phyloP scores from a whole-genome alignment of 2,797 vertebrate genomes.

The Neosilurus hyrtlii region DNA sequence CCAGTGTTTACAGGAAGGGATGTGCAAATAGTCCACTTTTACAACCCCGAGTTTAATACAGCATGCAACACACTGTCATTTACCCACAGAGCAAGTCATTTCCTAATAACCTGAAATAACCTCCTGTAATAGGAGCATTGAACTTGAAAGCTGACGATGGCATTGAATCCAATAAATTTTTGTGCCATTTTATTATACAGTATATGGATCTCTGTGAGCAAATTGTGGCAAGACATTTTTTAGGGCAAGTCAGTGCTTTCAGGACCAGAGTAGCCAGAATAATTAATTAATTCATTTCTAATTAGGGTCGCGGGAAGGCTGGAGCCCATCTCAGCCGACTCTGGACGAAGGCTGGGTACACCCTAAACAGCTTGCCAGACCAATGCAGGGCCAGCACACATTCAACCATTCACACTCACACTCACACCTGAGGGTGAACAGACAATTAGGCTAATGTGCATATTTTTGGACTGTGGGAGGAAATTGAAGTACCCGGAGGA shows the following conservation, averaged over 20 bases:
- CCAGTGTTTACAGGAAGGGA: conserved; percentile 60
- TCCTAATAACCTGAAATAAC: neutral
- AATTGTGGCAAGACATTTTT: neutral
- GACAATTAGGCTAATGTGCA: too few relatives aligned
- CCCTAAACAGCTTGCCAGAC: too few relatives aligned
- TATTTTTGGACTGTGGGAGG: too few relatives aligned
- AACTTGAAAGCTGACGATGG: neutral
- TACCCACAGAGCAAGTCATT: neutral
- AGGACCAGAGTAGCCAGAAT: too few relatives aligned
- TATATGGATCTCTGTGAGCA: neutral
- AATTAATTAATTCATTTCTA: too few relatives aligned
- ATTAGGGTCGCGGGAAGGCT: too few relatives aligned
- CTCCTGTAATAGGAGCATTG: neutral
- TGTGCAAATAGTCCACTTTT: conserved; percentile 43
- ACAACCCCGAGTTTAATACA: neutral
- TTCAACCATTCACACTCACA: too few relatives aligned
- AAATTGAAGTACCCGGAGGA: too few relatives aligned
- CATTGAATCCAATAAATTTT: neutral
- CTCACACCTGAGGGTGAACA: too few relatives aligned
- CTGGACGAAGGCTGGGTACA: too few relatives aligned
- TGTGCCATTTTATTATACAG: neutral
- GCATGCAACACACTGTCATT: neutral
- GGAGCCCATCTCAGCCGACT: too few relatives aligned
- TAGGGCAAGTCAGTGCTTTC: neutral
- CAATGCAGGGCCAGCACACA: too few relatives aligned